Conservation (phyloP, 2,888 invertebrate species). For the Sussaba pulchella region DNA sequence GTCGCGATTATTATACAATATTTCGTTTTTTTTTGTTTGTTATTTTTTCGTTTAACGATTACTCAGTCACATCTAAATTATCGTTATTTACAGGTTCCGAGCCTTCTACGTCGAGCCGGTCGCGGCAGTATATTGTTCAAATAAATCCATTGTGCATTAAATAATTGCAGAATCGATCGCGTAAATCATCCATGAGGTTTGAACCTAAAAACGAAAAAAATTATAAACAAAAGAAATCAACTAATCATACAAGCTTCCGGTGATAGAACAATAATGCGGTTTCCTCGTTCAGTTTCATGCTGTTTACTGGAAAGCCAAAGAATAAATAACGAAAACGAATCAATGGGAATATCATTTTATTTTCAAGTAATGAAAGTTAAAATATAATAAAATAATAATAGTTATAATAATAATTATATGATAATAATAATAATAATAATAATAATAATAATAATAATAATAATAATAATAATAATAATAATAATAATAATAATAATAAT, state of each 20-base stretch:
- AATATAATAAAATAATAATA: constrained; percentile 82
- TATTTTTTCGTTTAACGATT: constrained; percentile 23
- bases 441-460: constrained; percentile 72
- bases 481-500: constrained; percentile 73
- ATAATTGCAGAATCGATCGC: constrained; percentile 24
- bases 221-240: no score
- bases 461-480: constrained; percentile 66
- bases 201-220: background rate
- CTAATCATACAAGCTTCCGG: no score
- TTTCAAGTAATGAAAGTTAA: constrained; percentile 83
- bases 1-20: constrained; percentile 52
- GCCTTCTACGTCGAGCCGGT: constrained; percentile 71
- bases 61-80: constrained; percentile 31
- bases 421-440: constrained; percentile 72
- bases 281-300: no score
- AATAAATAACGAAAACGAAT: constrained; percentile 65
- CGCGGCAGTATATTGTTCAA: constrained; percentile 58
- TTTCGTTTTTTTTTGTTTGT: constrained; percentile 26
- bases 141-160: constrained; percentile 29
- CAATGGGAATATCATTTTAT: constrained; percentile 82
- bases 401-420: constrained; percentile 70
- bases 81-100: constrained; percentile 54
- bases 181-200: background rate
- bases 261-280: no score
- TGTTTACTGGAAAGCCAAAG: constrained; percentile 64